Evolutionary conservation across 2,797 vertebrate species (phyloP).

Genomic region (Novumbra hubbsi): DNA sequence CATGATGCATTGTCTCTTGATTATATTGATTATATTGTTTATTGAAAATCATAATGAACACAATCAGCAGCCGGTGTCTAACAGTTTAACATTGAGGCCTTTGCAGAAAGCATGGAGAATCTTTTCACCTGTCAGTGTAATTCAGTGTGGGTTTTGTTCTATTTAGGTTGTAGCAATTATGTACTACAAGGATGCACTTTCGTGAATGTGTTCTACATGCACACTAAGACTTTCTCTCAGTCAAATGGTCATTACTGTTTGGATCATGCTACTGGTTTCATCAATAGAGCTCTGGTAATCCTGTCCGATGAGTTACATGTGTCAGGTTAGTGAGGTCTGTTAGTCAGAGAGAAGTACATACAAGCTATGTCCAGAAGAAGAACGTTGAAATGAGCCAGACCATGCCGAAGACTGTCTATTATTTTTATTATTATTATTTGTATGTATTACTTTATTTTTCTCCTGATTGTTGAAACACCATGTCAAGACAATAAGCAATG

Average conservation of each 20-base stretch:
- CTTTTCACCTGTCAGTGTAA: too few relatives aligned
- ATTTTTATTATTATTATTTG: neutral
- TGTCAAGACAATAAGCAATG: neutral
- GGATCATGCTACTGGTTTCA: neutral
- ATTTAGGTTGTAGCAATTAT: too few relatives aligned
- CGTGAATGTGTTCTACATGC: too few relatives aligned
- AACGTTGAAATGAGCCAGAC: neutral
- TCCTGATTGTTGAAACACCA: neutral
- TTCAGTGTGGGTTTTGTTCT: too few relatives aligned
- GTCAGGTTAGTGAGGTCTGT: neutral
- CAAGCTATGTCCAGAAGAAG: neutral
- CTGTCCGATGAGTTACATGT: neutral
- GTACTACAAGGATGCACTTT: too few relatives aligned
- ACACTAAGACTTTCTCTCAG: too few relatives aligned
- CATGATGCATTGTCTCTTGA: too few relatives aligned
- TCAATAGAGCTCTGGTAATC: neutral
- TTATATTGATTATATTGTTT: too few relatives aligned
- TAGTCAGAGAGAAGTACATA: neutral
- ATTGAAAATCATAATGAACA: too few relatives aligned
- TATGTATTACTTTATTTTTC: neutral
- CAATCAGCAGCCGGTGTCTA: too few relatives aligned
- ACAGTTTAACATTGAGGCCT: too few relatives aligned
- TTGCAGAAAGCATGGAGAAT: too few relatives aligned
- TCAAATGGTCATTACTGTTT: neutral
- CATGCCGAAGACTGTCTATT: neutral